Evolutionary conservation across 2,888 invertebrate genomes (phyloP).

Genomic region (Mayetiola destructor): DNA sequence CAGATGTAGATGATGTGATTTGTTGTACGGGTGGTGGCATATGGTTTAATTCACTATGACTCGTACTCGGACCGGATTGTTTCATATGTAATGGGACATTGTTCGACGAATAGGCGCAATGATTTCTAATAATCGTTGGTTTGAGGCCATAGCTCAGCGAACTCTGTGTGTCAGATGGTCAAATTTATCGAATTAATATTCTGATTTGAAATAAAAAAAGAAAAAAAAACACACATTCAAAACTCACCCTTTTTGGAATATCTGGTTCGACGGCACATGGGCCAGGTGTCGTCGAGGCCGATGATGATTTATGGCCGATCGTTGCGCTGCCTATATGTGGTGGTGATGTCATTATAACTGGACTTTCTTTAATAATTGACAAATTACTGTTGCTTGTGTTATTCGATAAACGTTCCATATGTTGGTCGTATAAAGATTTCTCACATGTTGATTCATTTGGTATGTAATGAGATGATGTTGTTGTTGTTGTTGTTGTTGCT

Average conservation of each 20-base stretch:
- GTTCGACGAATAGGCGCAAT: conserved; percentile 1
- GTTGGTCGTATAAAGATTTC: conserved; percentile 6
- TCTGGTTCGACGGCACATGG: neutral
- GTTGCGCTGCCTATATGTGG: conserved; percentile 23
- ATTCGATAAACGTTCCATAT: neutral
- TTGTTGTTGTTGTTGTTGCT: neutral
- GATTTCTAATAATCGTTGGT: neutral
- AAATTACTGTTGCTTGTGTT: neutral
- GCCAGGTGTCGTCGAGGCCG: conserved; percentile 11
- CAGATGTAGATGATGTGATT: conserved; percentile 5
- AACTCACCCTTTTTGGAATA: neutral
- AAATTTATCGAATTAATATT: neutral
- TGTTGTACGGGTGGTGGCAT: neutral
- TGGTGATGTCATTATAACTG: conserved; percentile 32
- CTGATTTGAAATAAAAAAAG: neutral
- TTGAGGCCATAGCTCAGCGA: conserved; percentile 1
- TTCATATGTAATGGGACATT: neutral
- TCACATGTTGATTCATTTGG: neutral
- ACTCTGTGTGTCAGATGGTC: too few species aligned
- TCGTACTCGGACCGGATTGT: neutral
- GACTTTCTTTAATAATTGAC: conserved; percentile 27
- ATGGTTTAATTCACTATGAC: conserved; percentile 2
- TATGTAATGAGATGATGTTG: conserved; percentile 6
- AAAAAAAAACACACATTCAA: neutral
- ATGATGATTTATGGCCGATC: conserved; percentile 18